A percentile compares a stretch with the other conserved stretches of the same genome.
Conservation (phyloP, 2,888 invertebrate genomes). For the Acrobasis repandana region DNA sequence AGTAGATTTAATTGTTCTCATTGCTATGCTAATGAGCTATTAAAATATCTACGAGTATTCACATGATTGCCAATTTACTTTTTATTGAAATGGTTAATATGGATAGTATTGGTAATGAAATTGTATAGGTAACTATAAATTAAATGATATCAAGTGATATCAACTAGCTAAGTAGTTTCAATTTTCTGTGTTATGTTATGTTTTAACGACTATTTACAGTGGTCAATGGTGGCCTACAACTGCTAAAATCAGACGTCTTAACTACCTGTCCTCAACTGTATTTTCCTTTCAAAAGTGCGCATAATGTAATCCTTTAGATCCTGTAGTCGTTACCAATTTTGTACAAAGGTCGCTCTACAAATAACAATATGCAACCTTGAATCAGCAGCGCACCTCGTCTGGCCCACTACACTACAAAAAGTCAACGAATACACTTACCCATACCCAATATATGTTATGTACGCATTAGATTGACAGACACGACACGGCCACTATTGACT, state of each 20-base stretch:
- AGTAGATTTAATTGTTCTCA: constrained; percentile 5
- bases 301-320: constrained; percentile 7
- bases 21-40: constrained; percentile 1
- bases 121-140: too few relatives aligned
- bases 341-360: constrained; percentile 47
- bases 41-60: constrained; percentile 23
- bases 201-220: too few relatives aligned
- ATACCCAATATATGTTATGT: not conserved
- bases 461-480: constrained; percentile 4
- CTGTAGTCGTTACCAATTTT: constrained; percentile 35
- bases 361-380: constrained; percentile 53
- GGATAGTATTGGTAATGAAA: not conserved
- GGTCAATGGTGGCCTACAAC: too few relatives aligned
- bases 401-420: constrained; percentile 34
- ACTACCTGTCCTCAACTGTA: too few relatives aligned
- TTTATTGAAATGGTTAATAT: not conserved
- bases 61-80: constrained; percentile 8
- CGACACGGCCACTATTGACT: constrained; percentile 2
- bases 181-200: too few relatives aligned
- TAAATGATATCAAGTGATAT: too few relatives aligned
- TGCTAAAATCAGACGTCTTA: too few relatives aligned
- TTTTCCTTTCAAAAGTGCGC: not conserved
- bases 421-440: not conserved
- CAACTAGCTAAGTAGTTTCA: too few relatives aligned
- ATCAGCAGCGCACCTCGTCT: constrained; percentile 45